Evolutionary conservation across 2,113 vertebrate genomes (phyloP).

Genomic region (Chamaea fasciata): DNA sequence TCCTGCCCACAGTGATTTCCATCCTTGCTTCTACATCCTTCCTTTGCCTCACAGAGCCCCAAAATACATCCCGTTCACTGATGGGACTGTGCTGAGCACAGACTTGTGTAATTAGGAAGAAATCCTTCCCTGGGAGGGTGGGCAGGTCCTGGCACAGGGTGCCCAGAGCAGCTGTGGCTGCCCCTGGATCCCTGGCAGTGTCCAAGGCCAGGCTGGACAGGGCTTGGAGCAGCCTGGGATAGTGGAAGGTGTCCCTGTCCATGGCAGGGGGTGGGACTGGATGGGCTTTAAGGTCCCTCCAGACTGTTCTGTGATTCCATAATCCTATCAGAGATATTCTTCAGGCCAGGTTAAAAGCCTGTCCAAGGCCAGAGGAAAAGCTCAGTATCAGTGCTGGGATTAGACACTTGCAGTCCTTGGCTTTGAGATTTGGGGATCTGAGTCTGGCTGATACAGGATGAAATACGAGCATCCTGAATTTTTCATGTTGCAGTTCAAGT

Average conservation of each 20-base stretch:
- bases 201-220: fast-evolving
- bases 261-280: neutral
- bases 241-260: neutral
- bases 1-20: neutral
- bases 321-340: neutral
- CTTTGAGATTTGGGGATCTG: constrained; percentile 15
- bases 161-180: neutral
- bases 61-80: too few relatives aligned
- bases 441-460: neutral
- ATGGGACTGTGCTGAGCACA: neutral
- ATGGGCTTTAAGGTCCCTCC: neutral
- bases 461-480: constrained; percentile 49
- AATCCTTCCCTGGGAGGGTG: neutral
- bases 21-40: neutral
- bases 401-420: neutral
- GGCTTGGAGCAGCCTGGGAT: neutral
- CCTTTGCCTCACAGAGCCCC: neutral
- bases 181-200: neutral
- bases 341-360: neutral
- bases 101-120: neutral
- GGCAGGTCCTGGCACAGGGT: neutral
- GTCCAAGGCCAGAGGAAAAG: neutral
- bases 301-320: neutral
- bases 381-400: neutral
- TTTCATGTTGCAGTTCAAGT: constrained; percentile 60